A percentile compares a stretch with the other conserved stretches of the same genome.
Conservation (phyloP, 2,797 vertebrate genomes). For the Thamnophis elegans region DNA sequence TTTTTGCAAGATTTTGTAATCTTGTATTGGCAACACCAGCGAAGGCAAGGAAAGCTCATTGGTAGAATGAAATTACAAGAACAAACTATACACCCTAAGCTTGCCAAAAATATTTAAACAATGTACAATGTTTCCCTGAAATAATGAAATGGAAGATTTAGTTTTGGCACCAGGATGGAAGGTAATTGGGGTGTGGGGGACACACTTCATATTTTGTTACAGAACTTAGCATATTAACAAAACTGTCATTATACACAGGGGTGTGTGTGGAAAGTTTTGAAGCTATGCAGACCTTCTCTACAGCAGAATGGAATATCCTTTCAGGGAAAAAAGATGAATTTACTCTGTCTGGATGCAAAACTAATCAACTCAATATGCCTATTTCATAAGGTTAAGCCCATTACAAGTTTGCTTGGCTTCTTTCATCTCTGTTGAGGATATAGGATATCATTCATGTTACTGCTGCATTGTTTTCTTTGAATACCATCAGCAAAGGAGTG, state of each 20-base stretch:
- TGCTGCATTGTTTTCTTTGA: slow-evolving; percentile 72
- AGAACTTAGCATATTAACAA: slow-evolving; percentile 40
- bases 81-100: slow-evolving; percentile 17
- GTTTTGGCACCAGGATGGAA: background rate
- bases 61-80: slow-evolving; percentile 54
- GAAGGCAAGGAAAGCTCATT: slow-evolving; percentile 20
- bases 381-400: slow-evolving; percentile 68
- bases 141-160: slow-evolving; percentile 13
- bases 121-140: slow-evolving; percentile 5
- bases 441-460: slow-evolving; percentile 70
- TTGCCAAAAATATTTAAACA: slow-evolving; percentile 31
- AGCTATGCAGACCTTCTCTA: slow-evolving; percentile 60
- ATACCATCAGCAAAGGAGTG: slow-evolving; percentile 60
- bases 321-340: slow-evolving; percentile 48
- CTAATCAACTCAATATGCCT: slow-evolving; percentile 67
- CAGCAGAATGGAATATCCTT: slow-evolving; percentile 63
- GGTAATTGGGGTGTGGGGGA: background rate
- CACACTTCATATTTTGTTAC: slow-evolving; percentile 42
- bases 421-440: slow-evolving; percentile 74
- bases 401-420: slow-evolving; percentile 69
- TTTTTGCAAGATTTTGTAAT: slow-evolving; percentile 21
- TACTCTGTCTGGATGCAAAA: slow-evolving; percentile 60
- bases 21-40: background rate
- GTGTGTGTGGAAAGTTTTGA: slow-evolving; percentile 38
- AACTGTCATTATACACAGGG: slow-evolving; percentile 41